Conservation (phyloP, 1,140 invertebrate genomes). For the Mercenaria mercenaria region DNA sequence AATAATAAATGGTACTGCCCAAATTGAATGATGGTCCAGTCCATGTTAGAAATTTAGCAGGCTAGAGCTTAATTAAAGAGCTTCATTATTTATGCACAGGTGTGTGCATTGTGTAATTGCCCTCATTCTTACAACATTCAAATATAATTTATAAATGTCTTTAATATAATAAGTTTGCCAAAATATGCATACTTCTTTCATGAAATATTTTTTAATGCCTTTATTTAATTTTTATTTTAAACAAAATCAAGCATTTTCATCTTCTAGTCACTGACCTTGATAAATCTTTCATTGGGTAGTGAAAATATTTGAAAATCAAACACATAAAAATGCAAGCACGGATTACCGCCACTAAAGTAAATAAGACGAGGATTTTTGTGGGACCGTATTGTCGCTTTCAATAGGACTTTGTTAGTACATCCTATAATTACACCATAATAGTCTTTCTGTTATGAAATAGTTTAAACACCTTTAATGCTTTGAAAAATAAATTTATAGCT, state of each 20-base stretch:
- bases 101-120: no score
- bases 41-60: no score
- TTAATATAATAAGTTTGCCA: no score
- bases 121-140: no score
- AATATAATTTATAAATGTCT: no score
- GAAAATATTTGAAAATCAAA: slow-evolving; percentile 1
- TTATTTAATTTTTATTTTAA: no score
- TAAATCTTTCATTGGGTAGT: background rate
- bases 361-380: background rate
- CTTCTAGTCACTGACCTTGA: background rate
- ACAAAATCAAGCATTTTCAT: background rate
- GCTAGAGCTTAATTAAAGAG: no score
- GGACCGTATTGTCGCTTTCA: background rate
- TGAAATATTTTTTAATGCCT: no score
- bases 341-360: slow-evolving; percentile 24
- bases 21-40: no score
- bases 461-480: background rate
- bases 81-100: no score
- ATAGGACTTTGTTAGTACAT: background rate
- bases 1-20: no score
- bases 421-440: slow-evolving; percentile 33
- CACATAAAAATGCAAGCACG: background rate
- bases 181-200: no score
- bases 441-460: slow-evolving; percentile 17
- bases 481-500: slow-evolving; percentile 30